Conservation (phyloP, 2,797 vertebrate genomes). For the Orestias chungarensis region DNA sequence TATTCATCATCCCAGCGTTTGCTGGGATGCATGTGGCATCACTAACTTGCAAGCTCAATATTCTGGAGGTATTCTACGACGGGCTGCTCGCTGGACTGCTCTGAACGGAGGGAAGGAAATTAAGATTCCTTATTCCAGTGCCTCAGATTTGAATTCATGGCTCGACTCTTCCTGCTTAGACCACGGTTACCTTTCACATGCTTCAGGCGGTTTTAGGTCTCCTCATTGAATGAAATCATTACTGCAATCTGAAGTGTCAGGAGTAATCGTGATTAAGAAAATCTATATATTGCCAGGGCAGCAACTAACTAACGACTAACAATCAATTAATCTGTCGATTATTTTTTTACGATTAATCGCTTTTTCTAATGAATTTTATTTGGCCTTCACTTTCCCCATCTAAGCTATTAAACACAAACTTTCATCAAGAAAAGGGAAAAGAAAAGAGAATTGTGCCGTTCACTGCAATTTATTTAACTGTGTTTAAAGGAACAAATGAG, state of each 20-base stretch:
- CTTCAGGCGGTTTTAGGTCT: slow-evolving; percentile 13
- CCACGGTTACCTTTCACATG: slow-evolving; percentile 18
- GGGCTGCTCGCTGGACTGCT: slow-evolving; percentile 37
- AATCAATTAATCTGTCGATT: no score
- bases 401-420: no score
- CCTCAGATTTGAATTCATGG: slow-evolving; percentile 20
- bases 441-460: no score
- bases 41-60: slow-evolving; percentile 55
- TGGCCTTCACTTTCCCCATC: no score
- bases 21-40: slow-evolving; percentile 52
- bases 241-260: slow-evolving; percentile 13
- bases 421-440: no score
- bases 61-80: slow-evolving; percentile 44
- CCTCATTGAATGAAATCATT: slow-evolving; percentile 24
- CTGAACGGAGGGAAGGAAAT: slow-evolving; percentile 24
- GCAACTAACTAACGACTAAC: no score
- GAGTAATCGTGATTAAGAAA: not conserved
- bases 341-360: no score
- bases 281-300: no score
- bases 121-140: slow-evolving; percentile 35
- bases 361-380: no score
- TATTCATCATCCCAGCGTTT: slow-evolving; percentile 52
- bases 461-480: no score
- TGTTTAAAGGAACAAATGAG: no score
- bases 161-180: slow-evolving; percentile 26